phyloP scores from a whole-genome alignment of 1,140 invertebrate genomes.

The Heterodera schachtii region DNA sequence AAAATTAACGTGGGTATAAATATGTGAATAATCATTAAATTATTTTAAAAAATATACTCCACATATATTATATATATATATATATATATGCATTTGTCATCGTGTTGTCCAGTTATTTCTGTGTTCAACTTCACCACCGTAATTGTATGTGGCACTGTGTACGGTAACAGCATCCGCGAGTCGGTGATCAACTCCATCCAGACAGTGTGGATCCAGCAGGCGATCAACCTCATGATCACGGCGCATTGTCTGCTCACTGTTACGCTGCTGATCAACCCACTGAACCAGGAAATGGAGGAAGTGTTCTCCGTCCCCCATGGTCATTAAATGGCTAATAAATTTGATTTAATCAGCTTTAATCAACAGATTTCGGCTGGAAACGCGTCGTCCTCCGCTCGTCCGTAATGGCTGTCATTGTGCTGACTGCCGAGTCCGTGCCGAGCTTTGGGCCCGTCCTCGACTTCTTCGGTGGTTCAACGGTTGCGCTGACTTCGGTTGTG shows the following conservation, averaged over 20 bases:
- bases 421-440: constrained; percentile 80
- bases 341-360: not conserved
- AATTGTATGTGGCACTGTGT: constrained; percentile 49
- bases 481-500: constrained; percentile 80
- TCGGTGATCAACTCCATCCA: constrained; percentile 57
- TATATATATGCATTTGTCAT: constrained; percentile 4
- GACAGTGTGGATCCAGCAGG: constrained; percentile 53
- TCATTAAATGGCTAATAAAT: constrained; percentile 25
- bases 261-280: constrained; percentile 63
- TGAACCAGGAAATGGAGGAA: constrained; percentile 65
- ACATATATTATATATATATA: no score
- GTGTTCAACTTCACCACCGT: constrained; percentile 52
- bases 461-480: constrained; percentile 80
- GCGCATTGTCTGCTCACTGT: constrained; percentile 55
- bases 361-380: constrained; percentile 77
- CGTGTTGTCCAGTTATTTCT: constrained; percentile 41
- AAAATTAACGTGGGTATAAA: no score
- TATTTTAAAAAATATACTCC: constrained; percentile 23
- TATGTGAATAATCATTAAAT: no score
- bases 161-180: constrained; percentile 49
- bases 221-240: constrained; percentile 66
- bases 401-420: constrained; percentile 75
- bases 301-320: constrained; percentile 59
- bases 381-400: constrained; percentile 76
- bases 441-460: constrained; percentile 86